Evolutionary conservation across 92 coral and sea anemone species (phyloP), one percentile per base, ranked within the genome.

Genomic region (Micromussa lordhowensis): DNA sequence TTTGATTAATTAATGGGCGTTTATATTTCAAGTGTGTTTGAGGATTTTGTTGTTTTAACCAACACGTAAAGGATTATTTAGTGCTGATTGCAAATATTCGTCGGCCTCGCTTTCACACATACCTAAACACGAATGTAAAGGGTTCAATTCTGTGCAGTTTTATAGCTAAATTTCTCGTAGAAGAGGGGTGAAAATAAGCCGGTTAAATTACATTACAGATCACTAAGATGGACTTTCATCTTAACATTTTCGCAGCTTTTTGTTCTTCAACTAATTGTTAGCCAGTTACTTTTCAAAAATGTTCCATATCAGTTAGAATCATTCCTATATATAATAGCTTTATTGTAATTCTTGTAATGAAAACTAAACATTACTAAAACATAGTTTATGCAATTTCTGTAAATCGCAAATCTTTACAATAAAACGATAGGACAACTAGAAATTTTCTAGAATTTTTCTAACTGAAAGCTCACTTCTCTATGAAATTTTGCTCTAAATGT

Each of bases 1-100:
- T 35, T 74, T 36, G 30, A 68, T 7, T 58, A 22, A 74, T 73
- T 75, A 55, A 35, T 18, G 34, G 68, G 15, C 54, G 74, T 57
- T 58, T 59, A 72, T 8, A 30, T 73, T 84, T 54, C 55, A 84
- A 74, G 81, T 57, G 34, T 80, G n/a, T 38, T 24, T 72, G 28
- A 69, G 38, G 26, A 69, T 26, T 49, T 40, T 80, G 84, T 58
- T 80, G 31, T 61, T 61, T 61, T 29, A 12, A 61, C 29, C 29
- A 24, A 61, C 18, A 22, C 28, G 26, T 22, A 61, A 71, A 34
- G 78, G 77, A 35, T 17, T 36, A 15, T 73, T 73, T 66, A 8
- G 71, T 12, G 29, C 32, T 28, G 71, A 66, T 66, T 28, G 16
- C 71, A 11, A 26, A 26, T 66, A 28, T 28, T 26, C 71, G 71